Base-by-base conservation (phyloP, 1,140 invertebrate species). In the Drosophila chauvacae region DNA sequence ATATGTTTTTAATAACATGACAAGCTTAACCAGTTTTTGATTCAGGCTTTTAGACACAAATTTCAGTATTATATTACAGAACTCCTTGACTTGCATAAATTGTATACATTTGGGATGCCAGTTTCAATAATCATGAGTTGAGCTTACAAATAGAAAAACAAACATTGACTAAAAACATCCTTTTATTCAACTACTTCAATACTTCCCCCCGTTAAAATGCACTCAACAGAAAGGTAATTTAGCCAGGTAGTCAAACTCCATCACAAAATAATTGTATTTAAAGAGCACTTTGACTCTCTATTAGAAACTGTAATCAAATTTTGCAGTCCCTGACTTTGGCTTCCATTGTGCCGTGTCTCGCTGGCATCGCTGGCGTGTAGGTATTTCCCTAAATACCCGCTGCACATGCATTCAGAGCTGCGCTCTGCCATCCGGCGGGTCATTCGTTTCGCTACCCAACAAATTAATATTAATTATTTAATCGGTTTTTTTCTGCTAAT, bases 391-490 rank as follows among this genome's bases (percentile, higher is more conserved):
- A 51, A 51, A 50, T 33, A 48, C 30, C 44, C 44, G 9, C 26
- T 7, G 48, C 18, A 28, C 16, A 28, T 57, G 28, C 26, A 45
- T 26, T 33, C n/a, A 18, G 28, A 30, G 26, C 48, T 50, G 18
- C 16, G 18, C 56, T 39, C 23, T 33, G 61, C 37, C 47, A 42
- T 45, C 39, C 33, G 55, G 42, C 48, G 41, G 42, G 51, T 51
- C 51, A 41, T 48, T 68, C 55, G 58, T 33, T 83, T 70, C 50
- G 18, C 45, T 53, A 48, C n/a, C 58, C 39, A 28, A 44, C 56
- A 77, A 77, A 77, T 77, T 50, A 77, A 68, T 77, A 86, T 86
- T 86, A 86, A 86, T 86, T 87, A 87, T 87, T 82, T 87, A 87
- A 79, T 77, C 79, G 45, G 59, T 75, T 80, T 75, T 80, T 61